Evolutionary conservation across 2,888 invertebrate species (phyloP).

Genomic region (Drosophila anomelani): DNA sequence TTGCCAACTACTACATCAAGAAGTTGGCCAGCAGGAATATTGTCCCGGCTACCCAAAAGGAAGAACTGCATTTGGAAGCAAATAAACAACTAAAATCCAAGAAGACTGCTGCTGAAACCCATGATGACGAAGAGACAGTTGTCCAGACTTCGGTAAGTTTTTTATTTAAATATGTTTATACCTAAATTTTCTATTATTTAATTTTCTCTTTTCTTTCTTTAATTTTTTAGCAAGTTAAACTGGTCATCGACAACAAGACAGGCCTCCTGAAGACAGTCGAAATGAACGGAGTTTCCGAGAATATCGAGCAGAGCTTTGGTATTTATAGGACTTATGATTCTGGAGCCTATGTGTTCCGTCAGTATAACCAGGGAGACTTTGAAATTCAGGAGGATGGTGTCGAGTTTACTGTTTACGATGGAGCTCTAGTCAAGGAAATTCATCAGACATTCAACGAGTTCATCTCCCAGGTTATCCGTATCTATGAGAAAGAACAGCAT

Average conservation of each 20-base stretch:
- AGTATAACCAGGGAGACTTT: slow-evolving; percentile 84
- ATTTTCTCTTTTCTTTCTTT: no score
- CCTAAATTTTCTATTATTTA: no score
- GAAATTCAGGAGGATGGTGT: slow-evolving; percentile 60
- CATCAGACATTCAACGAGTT: slow-evolving; percentile 87
- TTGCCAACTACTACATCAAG: slow-evolving; percentile 31
- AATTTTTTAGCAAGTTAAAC: slow-evolving; percentile 54
- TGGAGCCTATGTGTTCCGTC: slow-evolving; percentile 96
- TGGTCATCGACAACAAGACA: slow-evolving; percentile 64
- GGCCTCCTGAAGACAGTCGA: slow-evolving; percentile 68
- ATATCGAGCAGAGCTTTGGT: slow-evolving; percentile 87
- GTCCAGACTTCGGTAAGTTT: slow-evolving; percentile 30
- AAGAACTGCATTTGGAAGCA: background rate
- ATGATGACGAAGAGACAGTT: slow-evolving; percentile 25
- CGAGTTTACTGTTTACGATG: slow-evolving; percentile 83
- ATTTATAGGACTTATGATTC: slow-evolving; percentile 93
- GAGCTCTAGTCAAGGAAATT: slow-evolving; percentile 89
- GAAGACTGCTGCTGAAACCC: slow-evolving; percentile 12
- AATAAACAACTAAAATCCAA: background rate
- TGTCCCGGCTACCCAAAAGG: background rate
- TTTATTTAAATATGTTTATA: no score
- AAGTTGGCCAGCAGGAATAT: slow-evolving; percentile 9
- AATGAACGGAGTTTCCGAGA: slow-evolving; percentile 77
- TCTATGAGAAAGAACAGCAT: slow-evolving; percentile 87
- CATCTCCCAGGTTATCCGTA: slow-evolving; percentile 89